Base-by-base conservation (phyloP, 1,140 invertebrate genomes). In the Drosophila mauritiana region DNA sequence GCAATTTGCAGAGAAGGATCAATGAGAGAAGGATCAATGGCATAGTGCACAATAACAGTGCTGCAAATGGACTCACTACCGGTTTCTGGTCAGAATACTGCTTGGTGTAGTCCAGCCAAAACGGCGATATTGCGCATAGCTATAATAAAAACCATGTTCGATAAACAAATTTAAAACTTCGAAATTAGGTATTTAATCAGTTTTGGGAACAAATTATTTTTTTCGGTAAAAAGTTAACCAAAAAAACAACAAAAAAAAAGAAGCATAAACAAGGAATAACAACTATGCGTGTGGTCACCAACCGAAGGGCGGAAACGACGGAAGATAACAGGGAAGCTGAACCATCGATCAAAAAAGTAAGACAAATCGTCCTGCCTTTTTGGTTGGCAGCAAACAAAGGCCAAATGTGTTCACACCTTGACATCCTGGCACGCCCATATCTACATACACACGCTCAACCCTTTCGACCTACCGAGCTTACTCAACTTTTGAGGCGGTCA, bases 291-390 rank as follows among this genome's bases (percentile, higher is more conserved):
- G 37, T 15, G 73, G 63, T 61, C 46, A 45, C 8, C 39, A 3
- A 25, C 37, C 13, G 4, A 17, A 17, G 25, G 5, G 39, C 20
- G 40, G 6, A n/a, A 45, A 27, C 13, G 22, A 8, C 8, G 13
- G 20, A 20, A 22, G 3, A 36, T 73, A 67, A 55, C 67, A 53
- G 48, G 49, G 37, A 46, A 77, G 61, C 58, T 73, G 54, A 84
- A 80, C 84, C 80, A 88, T 88, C 84, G 73, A 89, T 88, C 84
- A 89, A 89, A 88, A 78, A 80, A 89, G 72, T 63, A 52, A 80
- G 79, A 88, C 84, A 88, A 83, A 88, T 86, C 67, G 77, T 82
- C 51, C 64, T 72, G 68, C 57, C 46, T 65, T 68, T 68, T 68
- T 10, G 65, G 64, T 31, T 49, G 43, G 68, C 65, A 79, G 80